Percentiles rank a stretch among this genome's conserved stretches.
These are phyloP conservation scores for Leptinotarsa undecemlineata DNA, from an alignment of 1,140 invertebrate genomes.

Conservation along the genomic window DNA sequence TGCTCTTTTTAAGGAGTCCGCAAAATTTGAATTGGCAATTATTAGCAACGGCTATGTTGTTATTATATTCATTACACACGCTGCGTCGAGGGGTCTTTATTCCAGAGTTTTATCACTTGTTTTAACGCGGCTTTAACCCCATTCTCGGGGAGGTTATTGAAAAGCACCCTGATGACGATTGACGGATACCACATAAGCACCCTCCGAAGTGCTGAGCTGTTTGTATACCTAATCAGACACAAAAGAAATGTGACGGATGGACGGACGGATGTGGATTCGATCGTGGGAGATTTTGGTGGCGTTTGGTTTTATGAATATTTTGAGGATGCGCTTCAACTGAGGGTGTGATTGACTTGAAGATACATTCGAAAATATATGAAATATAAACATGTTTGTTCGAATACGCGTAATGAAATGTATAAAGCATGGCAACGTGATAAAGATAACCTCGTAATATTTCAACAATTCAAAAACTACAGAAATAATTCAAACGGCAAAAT, in stretches of 20 bases:
- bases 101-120: slow-evolving; percentile 34
- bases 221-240: slow-evolving; percentile 29
- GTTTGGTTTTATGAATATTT: background rate
- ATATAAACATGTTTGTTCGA: too few species aligned
- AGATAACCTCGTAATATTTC: too few species aligned
- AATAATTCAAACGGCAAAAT: too few species aligned
- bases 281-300: slow-evolving; percentile 16
- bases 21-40: slow-evolving; percentile 40
- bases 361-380: too few species aligned
- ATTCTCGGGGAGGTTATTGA: slow-evolving; percentile 29
- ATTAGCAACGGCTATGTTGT: slow-evolving; percentile 37
- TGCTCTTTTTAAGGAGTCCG: slow-evolving; percentile 38
- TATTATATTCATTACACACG: slow-evolving; percentile 40
- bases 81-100: slow-evolving; percentile 7
- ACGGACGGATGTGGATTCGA: slow-evolving; percentile 4
- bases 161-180: slow-evolving; percentile 25
- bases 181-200: slow-evolving; percentile 33
- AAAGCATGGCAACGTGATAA: too few species aligned
- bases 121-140: slow-evolving; percentile 35
- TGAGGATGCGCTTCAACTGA: background rate
- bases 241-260: slow-evolving; percentile 16
- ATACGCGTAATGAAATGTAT: too few species aligned
- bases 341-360: background rate
- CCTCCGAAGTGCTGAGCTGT: slow-evolving; percentile 25
- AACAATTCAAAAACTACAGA: too few species aligned